A percentile compares a stretch with the other conserved stretches of the same genome.
These are phyloP conservation scores for Todiramphus chloris DNA, from an alignment of 2,113 vertebrate genomes.

Conservation along the genomic window DNA sequence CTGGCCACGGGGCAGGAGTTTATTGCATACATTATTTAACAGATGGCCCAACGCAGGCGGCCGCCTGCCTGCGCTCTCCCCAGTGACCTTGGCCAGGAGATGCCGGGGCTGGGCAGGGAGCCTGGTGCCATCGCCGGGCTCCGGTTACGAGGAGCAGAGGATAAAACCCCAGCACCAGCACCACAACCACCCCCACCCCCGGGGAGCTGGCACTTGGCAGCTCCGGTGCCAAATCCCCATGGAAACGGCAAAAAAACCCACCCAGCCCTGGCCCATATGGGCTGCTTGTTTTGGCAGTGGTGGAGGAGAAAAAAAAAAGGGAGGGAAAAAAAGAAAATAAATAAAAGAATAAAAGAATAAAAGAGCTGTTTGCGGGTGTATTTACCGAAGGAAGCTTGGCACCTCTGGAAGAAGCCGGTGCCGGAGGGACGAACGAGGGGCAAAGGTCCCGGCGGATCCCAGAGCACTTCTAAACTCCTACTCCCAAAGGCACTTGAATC, in stretches of 20 bases:
- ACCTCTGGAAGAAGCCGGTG: neutral
- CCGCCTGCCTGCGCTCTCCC: constrained; percentile 28
- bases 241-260: constrained; percentile 24
- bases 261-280: neutral
- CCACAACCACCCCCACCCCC: too few species aligned
- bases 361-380: neutral
- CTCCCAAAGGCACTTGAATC: fast-evolving
- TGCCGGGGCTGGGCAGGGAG: neutral
- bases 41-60: constrained; percentile 57
- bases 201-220: neutral
- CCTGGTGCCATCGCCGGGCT: neutral
- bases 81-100: constrained; percentile 57
- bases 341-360: too few species aligned
- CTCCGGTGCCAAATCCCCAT: constrained; percentile 44
- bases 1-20: constrained; percentile 27
- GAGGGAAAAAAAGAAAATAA: neutral
- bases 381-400: fast-evolving
- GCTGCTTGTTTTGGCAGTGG: neutral
- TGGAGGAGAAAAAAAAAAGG: neutral
- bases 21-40: constrained; percentile 62
- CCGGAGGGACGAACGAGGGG: fast-evolving
- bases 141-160: neutral
- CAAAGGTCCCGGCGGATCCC: neutral
- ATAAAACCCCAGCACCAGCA: neutral
- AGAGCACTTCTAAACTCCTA: neutral